These are phyloP conservation scores for Caradrina clavipalpis DNA, from an alignment of 2,888 invertebrate genomes.

Conservation along the genomic window DNA sequence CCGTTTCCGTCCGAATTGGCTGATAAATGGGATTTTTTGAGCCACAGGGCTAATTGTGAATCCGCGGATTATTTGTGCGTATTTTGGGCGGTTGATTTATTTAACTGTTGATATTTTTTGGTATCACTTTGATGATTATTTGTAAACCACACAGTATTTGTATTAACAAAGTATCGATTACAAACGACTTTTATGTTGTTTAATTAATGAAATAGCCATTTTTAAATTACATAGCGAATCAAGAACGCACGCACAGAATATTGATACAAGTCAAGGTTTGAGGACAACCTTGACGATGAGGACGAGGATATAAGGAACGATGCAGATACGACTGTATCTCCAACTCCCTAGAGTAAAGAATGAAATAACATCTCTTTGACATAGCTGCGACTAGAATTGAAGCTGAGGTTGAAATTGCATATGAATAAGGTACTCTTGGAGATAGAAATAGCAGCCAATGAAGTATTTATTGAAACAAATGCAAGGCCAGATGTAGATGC, in stretches of 20 bases:
- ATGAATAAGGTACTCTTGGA: constrained; percentile 5
- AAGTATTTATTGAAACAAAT: too few species aligned
- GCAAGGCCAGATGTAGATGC: too few species aligned
- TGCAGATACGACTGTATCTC: constrained; percentile 6
- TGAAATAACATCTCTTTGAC: constrained; percentile 24
- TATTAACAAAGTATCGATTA: too few species aligned
- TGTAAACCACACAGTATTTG: too few species aligned
- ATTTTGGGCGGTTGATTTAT: constrained; percentile 16
- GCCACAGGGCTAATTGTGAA: constrained; percentile 15
- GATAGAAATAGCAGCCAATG: too few species aligned
- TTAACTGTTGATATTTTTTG: constrained; percentile 12
- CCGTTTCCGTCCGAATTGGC: constrained; percentile 7
- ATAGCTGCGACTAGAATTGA: not conserved
- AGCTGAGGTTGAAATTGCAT: constrained; percentile 17
- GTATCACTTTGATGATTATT: not conserved
- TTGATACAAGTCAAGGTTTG: too few species aligned
- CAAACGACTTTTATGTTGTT: too few species aligned
- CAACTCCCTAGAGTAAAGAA: not conserved
- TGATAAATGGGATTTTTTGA: constrained; percentile 35
- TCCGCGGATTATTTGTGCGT: constrained; percentile 27
- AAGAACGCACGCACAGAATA: too few species aligned
- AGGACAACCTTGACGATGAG: too few species aligned
- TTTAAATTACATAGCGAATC: too few species aligned
- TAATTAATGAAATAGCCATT: too few species aligned
- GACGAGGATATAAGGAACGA: not conserved